These are phyloP conservation scores for Hirtodrosophila trivittata DNA, from an alignment of 2,888 invertebrate species.

Conservation along the genomic window DNA sequence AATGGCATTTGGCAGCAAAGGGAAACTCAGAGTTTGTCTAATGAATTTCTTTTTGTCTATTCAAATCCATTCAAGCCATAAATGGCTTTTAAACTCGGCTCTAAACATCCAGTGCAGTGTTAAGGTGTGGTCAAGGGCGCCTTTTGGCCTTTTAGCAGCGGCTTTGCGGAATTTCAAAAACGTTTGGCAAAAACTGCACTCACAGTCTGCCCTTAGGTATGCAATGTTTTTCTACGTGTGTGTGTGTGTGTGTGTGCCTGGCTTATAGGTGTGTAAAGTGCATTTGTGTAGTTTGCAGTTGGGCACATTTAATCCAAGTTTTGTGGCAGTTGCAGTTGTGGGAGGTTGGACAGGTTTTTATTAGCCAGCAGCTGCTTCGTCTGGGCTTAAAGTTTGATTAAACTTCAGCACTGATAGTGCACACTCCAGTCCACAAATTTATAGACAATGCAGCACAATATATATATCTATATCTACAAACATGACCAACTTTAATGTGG, in stretches of 20 bases:
- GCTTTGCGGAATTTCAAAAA: slow-evolving; percentile 17
- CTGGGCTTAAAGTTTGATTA: slow-evolving; percentile 60
- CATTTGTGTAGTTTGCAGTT: slow-evolving; percentile 20
- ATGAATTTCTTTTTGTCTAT: slow-evolving; percentile 19
- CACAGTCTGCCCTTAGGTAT: slow-evolving; percentile 53
- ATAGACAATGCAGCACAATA: slow-evolving; percentile 31
- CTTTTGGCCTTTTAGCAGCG: too few species aligned
- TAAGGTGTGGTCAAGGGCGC: slow-evolving; percentile 18
- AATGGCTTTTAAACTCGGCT: slow-evolving; percentile 44
- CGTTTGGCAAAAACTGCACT: slow-evolving; percentile 10
- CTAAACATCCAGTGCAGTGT: background rate
- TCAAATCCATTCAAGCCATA: slow-evolving; percentile 8
- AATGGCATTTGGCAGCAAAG: slow-evolving; percentile 36
- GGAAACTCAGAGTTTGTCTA: slow-evolving; percentile 25
- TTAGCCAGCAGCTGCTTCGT: slow-evolving; percentile 37
- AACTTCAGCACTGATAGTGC: slow-evolving; percentile 58
- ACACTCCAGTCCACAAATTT: slow-evolving; percentile 36
- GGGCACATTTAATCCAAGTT: slow-evolving; percentile 41
- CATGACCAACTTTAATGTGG: slow-evolving; percentile 64
- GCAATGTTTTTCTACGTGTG: slow-evolving; percentile 48
- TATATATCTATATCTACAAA: slow-evolving; percentile 15
- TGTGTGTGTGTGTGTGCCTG: background rate
- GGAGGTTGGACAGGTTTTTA: slow-evolving; percentile 54
- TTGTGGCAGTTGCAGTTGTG: slow-evolving; percentile 48
- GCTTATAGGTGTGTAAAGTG: slow-evolving; percentile 4